Base-by-base conservation (phyloP, 2,113 vertebrate genomes). In the Rhegmatorhina hoffmannsi region DNA sequence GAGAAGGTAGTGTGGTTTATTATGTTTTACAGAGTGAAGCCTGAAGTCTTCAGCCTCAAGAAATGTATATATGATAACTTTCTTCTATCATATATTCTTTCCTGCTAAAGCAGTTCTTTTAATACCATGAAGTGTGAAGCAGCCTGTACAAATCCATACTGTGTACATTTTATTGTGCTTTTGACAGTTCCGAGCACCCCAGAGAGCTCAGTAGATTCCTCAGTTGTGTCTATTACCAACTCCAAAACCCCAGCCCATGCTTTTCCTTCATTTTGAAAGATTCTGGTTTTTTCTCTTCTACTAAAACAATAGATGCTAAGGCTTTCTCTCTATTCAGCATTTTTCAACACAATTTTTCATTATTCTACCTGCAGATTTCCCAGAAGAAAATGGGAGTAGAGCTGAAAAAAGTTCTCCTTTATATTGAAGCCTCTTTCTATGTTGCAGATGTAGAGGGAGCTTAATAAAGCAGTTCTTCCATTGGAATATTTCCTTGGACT, bases 131-230 rank as follows among this genome's bases (percentile, higher is more conserved):
- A 53, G n/a, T 68, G 28, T 7, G 62, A 89, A 86, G 69, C 17
- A 76, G 3, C 15, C 24, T 62, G 18, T 33, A 58, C 7, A 76
- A 89, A 77, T n/a, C 33, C 17, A 4, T 43, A 12, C 5, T 56
- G 5, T 83, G 63, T 67, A 7, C 1, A 0, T 50, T 47, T 24
- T 44, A 0, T 8, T 47, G 25, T n/a, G 14, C 7, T 18, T 78
- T 68, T 75, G 24, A 43, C 15, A 81, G 12, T 55, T 70, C 47
- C 72, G 23, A 50, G 26, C 18, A 40, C 78, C 19, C 12, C 55
- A 38, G n/a, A 34, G 53, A 68, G 31, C 64, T 33, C 40, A 40
- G 28, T 46, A 46, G 26, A 53, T 47, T 53, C 10, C 25, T 5
- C 11, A 53, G 16, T 44, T 56, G 10, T 40, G 5, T 55, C 3